Evolutionary conservation across 2,113 vertebrate species (phyloP), one percentile per base, ranked within the genome.

Genomic region (Ranitomeya imitator): DNA sequence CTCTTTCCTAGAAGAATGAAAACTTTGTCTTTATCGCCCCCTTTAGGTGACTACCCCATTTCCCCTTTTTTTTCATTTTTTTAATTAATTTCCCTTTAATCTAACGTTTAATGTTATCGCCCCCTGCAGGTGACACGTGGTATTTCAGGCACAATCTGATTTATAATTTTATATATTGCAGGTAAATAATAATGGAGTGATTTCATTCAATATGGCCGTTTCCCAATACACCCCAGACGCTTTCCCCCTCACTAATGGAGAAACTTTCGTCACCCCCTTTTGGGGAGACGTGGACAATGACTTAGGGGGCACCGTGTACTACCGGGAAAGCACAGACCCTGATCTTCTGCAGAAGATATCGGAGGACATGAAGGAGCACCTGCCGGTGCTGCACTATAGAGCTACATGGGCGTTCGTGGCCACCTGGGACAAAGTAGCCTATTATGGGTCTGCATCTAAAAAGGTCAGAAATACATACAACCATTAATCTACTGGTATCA

Each of bases 181-280:
- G 94, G 92, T 95, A 0, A 95, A 94, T 89, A 85, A 94, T 87
- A 95, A 95, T 0, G 95, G 95, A 0, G 88, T 95, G n/a, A 18
- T 96, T 73, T 96, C 94, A 1, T 95, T 95, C 0, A 2, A 54
- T 0, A 0, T 0, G 0, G 0, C 76, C 0, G 82, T 91, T 76
- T 0, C 0, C 0, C 85, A 55, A 0, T 94, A 63, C 63, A 80
- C 0, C 0, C 93, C 94, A 0, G 60, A 89, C 9, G 57, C n/a
- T 0, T 92, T 96, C 78, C 95, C 94, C 6, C 0, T 93, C 0
- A 8, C 10, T 0, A 85, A 89, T 0, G 71, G 37, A 0, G 83
- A 0, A 23, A 51, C 92, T 21, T 90, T 95, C 0, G 92, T 94
- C 0, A 85, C 95, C 5, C 93, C 90, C 0, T 94, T 90, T 82